Percentiles rank a stretch among this genome's conserved stretches.
Conservation (phyloP, 2,113 vertebrate species). For the Riparia riparia region DNA sequence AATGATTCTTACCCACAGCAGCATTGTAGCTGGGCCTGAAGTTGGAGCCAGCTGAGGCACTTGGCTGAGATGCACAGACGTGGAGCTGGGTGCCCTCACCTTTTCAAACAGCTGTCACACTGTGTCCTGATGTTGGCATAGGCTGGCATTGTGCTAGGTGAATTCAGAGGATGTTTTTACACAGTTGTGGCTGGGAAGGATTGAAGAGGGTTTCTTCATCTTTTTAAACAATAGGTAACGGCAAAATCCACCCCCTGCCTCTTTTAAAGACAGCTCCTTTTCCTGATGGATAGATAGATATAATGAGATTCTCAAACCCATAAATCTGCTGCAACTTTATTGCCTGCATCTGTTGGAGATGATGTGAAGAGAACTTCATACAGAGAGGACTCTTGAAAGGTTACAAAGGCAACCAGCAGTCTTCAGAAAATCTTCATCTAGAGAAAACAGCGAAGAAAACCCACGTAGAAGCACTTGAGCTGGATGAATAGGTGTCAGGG, state of each 20-base stretch:
- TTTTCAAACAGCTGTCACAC: neutral
- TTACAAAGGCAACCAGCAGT: slow-evolving; percentile 31
- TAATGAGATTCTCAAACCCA: slow-evolving; percentile 33
- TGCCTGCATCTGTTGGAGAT: slow-evolving; percentile 6
- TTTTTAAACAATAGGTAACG: slow-evolving; percentile 45
- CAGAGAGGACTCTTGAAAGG: slow-evolving; percentile 44
- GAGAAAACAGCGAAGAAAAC: slow-evolving; percentile 33
- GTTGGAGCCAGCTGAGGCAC: neutral
- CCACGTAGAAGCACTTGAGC: neutral
- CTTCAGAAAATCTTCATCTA: slow-evolving; percentile 18
- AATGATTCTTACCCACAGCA: neutral
- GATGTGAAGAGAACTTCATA: slow-evolving; percentile 48
- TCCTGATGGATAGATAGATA: slow-evolving; percentile 23
- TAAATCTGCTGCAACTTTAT: slow-evolving; percentile 47
- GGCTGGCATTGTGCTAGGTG: neutral
- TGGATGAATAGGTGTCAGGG: slow-evolving; percentile 10
- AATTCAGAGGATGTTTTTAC: slow-evolving; percentile 21
- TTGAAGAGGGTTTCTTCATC: neutral
- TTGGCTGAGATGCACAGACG: neutral
- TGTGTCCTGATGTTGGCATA: neutral
- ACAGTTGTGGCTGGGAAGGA: neutral
- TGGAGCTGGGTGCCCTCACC: neutral
- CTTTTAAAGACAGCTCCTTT: slow-evolving; percentile 27
- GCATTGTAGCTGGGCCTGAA: neutral
- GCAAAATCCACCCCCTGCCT: neutral